Evolutionary conservation across 2,113 vertebrate species (phyloP).

Genomic region (Cichladusa arquata): DNA sequence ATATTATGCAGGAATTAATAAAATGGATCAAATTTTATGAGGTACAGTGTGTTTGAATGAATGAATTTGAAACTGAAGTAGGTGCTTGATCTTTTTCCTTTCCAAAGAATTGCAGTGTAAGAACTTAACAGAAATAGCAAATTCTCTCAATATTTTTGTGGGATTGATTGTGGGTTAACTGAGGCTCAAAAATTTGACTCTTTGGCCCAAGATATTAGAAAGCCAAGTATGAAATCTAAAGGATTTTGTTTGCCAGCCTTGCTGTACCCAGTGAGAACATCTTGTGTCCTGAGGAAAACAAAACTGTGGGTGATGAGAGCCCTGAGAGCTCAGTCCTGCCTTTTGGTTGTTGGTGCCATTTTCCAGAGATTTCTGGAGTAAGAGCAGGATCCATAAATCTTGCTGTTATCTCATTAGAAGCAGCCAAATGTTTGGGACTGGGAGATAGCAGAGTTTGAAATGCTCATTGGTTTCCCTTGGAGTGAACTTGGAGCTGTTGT

Average conservation of each 20-base stretch:
- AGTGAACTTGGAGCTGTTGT: constrained; percentile 1
- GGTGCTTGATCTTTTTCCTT: neutral
- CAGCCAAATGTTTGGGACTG: constrained; percentile 36
- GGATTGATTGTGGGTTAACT: neutral
- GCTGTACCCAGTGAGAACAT: neutral
- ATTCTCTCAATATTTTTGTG: neutral
- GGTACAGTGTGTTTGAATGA: neutral
- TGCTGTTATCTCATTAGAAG: neutral
- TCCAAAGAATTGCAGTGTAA: neutral
- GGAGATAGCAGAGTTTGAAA: constrained; percentile 8
- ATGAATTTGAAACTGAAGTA: neutral
- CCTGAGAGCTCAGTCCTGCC: neutral
- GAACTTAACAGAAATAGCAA: neutral
- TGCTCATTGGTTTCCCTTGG: neutral
- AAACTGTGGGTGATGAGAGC: neutral
- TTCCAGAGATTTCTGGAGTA: constrained; percentile 2
- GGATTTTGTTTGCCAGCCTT: neutral
- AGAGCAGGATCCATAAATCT: constrained; percentile 6
- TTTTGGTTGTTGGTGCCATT: neutral
- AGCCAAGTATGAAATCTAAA: neutral
- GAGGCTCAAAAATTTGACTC: neutral
- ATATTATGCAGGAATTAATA: neutral
- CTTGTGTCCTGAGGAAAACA: neutral
- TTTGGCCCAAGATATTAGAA: neutral
- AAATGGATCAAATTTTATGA: neutral